Conservation (phyloP, 53 echinoderm and acorn worm species). For the Glandiceps talaboti region DNA sequence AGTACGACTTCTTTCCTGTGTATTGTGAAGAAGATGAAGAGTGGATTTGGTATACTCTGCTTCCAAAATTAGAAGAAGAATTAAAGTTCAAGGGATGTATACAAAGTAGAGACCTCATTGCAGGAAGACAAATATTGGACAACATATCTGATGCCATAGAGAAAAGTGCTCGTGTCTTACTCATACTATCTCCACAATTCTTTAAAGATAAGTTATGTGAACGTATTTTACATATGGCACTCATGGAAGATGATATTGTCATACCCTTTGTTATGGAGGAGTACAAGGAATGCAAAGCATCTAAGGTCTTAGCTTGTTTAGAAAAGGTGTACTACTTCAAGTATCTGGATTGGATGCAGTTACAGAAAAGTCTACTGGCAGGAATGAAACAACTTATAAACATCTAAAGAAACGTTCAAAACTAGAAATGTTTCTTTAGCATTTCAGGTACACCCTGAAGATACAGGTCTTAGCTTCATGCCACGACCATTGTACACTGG, state of each 20-base stretch:
- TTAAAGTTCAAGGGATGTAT: slow-evolving; percentile 26
- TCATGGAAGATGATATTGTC: neutral
- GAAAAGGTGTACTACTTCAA: neutral
- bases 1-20: slow-evolving; percentile 18
- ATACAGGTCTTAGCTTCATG: too few species aligned
- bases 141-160: slow-evolving; percentile 7
- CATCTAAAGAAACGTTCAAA: too few species aligned
- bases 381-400: neutral
- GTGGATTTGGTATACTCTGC: slow-evolving; percentile 14
- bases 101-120: slow-evolving; percentile 11
- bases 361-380: neutral
- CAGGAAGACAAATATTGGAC: slow-evolving; percentile 1
- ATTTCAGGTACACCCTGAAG: too few species aligned
- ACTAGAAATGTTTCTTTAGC: too few species aligned
- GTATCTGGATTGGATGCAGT: neutral
- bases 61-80: slow-evolving; percentile 7
- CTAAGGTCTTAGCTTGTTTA: neutral
- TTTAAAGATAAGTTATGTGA: neutral
- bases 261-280: neutral
- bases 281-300: neutral
- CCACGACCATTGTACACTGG: too few species aligned
- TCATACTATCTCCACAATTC: neutral
- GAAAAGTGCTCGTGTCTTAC: slow-evolving; percentile 9
- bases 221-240: neutral
- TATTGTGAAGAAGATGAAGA: slow-evolving; percentile 8